These are phyloP conservation scores for Bicyclus anynana DNA, from an alignment of 1,140 invertebrate genomes.

Conservation along the genomic window DNA sequence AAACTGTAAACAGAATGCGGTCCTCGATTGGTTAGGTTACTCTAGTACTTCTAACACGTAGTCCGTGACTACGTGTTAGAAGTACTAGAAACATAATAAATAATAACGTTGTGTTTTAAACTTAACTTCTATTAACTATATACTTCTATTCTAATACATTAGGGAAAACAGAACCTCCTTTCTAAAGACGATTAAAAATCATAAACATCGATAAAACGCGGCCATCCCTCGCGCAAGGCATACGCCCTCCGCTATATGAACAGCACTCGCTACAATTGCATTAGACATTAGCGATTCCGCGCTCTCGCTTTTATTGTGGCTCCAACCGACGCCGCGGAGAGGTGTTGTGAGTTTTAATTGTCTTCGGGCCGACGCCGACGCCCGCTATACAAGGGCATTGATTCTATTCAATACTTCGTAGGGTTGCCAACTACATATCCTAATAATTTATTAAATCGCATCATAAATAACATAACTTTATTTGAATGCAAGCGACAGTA, in stretches of 20 bases:
- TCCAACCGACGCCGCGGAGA: conserved; percentile 11
- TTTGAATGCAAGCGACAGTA: too few species aligned
- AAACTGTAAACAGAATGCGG: too few species aligned
- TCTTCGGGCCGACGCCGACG: conserved; percentile 9
- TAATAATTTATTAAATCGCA: not conserved
- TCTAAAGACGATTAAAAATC: too few species aligned
- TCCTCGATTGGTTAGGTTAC: too few species aligned
- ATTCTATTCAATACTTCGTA: conserved; percentile 20
- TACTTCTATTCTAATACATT: too few species aligned
- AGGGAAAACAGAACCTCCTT: too few species aligned
- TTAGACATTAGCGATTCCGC: conserved; percentile 59
- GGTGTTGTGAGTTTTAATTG: conserved; percentile 30
- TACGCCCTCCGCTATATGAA: conserved; percentile 47
- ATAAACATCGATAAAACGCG: conserved; percentile 20
- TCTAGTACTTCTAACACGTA: too few species aligned
- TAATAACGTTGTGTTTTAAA: too few species aligned
- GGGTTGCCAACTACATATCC: not conserved
- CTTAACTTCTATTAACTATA: too few species aligned
- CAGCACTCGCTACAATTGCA: conserved; percentile 63
- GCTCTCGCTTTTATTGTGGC: conserved; percentile 33
- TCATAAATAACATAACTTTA: too few species aligned
- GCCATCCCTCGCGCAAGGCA: conserved; percentile 17
- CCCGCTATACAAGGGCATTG: conserved; percentile 6
- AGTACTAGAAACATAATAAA: too few species aligned
- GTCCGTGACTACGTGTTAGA: too few species aligned